Evolutionary conservation across 2,888 invertebrate species (phyloP).

Genomic region (Tetragonula carbonaria): DNA sequence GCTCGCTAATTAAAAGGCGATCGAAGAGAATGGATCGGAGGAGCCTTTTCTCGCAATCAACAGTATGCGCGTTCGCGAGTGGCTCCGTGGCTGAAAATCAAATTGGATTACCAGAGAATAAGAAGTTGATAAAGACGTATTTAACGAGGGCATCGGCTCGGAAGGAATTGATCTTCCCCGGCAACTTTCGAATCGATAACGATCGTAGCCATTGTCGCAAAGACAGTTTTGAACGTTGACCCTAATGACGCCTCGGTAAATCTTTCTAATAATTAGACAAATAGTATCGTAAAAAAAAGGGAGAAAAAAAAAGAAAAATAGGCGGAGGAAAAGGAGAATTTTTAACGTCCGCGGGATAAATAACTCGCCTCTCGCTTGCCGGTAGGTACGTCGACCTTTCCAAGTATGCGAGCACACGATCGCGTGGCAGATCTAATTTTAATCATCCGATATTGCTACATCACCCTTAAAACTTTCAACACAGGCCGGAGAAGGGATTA

Average conservation of each 20-base stretch:
- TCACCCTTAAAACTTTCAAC: constrained; percentile 54
- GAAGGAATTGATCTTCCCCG: constrained; percentile 51
- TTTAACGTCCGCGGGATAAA: constrained; percentile 17
- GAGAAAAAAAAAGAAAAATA: neutral
- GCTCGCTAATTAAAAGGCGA: constrained; percentile 51
- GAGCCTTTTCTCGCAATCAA: neutral
- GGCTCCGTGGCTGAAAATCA: constrained; percentile 33
- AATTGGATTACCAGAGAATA: constrained; percentile 49
- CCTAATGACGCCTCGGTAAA: constrained; percentile 65
- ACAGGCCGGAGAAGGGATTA: constrained; percentile 40
- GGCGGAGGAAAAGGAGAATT: neutral
- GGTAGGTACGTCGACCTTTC: constrained; percentile 20
- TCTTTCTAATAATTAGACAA: constrained; percentile 55
- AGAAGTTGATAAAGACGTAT: constrained; percentile 55
- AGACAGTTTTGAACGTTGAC: constrained; percentile 45
- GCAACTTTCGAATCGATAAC: constrained; percentile 58
- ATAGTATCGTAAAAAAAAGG: neutral
- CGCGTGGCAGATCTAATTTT: constrained; percentile 51
- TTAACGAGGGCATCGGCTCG: constrained; percentile 56
- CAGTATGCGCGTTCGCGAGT: constrained; percentile 18
- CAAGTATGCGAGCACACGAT: neutral
- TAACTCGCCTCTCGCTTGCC: neutral
- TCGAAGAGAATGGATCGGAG: constrained; percentile 25
- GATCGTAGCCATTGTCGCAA: constrained; percentile 54
- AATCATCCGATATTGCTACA: constrained; percentile 56